Evolutionary conservation across 2,113 vertebrate species (phyloP).

Genomic region (Eclectus roratus): DNA sequence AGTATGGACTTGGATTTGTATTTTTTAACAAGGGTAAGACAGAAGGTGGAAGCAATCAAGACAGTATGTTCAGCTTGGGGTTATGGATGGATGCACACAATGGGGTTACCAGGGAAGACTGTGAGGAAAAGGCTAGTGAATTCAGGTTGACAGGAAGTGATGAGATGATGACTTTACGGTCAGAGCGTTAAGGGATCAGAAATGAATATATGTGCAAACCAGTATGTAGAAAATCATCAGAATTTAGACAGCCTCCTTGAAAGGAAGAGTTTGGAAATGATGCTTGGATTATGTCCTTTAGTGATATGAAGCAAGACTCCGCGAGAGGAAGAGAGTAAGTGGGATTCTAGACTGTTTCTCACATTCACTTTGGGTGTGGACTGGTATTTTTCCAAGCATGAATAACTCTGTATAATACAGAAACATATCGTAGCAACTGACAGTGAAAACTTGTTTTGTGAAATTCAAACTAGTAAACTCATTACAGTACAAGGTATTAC

Average conservation of each 20-base stretch:
- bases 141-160: background rate
- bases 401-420: background rate
- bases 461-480: constrained; percentile 1
- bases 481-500: background rate
- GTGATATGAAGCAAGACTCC: background rate
- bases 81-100: background rate
- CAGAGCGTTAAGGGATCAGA: background rate
- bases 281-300: background rate
- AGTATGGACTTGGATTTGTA: background rate
- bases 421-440: background rate
- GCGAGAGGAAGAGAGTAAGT: background rate
- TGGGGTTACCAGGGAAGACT: background rate
- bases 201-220: background rate
- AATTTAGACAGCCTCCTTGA: background rate
- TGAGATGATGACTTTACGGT: background rate
- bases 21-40: background rate
- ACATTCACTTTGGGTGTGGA: background rate
- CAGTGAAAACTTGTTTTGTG: background rate
- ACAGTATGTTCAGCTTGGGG: background rate
- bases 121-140: background rate
- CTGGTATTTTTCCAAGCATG: background rate
- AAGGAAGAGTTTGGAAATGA: background rate
- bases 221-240: background rate
- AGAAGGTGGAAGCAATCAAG: background rate
- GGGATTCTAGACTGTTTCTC: background rate